These are phyloP conservation scores for Meloidogyne floridensis DNA, from an alignment of 1,140 invertebrate genomes.

Conservation along the genomic window DNA sequence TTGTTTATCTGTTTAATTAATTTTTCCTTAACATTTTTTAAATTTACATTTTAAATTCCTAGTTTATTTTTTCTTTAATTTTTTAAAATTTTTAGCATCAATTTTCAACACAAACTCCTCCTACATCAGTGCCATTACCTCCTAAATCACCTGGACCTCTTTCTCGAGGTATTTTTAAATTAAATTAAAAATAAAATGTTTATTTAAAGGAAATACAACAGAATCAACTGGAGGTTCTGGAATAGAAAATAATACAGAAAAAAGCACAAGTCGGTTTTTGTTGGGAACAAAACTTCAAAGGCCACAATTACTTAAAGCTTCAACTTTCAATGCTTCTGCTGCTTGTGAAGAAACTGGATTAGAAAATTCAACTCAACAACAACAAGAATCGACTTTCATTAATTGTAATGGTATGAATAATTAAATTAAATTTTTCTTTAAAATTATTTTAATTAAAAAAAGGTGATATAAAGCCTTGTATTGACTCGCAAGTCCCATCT, in stretches of 20 bases:
- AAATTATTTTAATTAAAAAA: not conserved
- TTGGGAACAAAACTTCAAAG: not conserved
- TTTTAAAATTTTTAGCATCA: conserved; percentile 20
- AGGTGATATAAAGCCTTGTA: not conserved
- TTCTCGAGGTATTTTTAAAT: not conserved
- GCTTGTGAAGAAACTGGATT: not conserved
- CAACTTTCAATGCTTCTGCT: conserved; percentile 1
- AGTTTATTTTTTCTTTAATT: not conserved
- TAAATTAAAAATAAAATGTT: not conserved
- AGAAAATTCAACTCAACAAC: not conserved
- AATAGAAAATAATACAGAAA: not conserved
- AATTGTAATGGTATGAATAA: not conserved
- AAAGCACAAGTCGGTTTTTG: not conserved
- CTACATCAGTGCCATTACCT: conserved; percentile 17
- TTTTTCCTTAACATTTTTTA: not conserved
- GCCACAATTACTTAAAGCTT: not conserved
- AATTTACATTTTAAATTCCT: not conserved
- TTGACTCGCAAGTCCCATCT: conserved; percentile 1
- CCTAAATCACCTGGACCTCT: not conserved
- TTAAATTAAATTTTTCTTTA: not conserved
- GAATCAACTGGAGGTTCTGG: conserved; percentile 21
- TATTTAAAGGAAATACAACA: conserved; percentile 13
- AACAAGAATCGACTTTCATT: not conserved
- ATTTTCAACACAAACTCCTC: conserved; percentile 23
- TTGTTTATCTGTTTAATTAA: not conserved